phyloP scores from a whole-genome alignment of 2,113 vertebrate species.

The Arenaria interpres region DNA sequence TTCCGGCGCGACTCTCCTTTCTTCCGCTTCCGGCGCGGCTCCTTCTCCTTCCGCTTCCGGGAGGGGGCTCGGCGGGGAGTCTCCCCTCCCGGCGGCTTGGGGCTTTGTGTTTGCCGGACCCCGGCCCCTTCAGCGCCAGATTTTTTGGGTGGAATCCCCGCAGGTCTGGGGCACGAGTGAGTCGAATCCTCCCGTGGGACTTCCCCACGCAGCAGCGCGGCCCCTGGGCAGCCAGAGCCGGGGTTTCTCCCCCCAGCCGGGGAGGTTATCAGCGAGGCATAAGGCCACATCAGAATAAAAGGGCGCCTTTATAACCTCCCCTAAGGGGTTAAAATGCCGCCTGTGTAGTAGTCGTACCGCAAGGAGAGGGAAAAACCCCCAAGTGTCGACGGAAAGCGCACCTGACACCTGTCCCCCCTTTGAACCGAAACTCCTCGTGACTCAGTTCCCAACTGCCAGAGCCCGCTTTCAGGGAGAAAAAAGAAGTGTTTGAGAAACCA shows the following conservation, averaged over 20 bases:
- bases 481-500: neutral
- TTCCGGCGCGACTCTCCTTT: neutral
- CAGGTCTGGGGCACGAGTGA: too few species aligned
- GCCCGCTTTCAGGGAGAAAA: neutral
- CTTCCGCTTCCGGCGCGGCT: neutral
- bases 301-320: rapidly evolving
- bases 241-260: too few species aligned
- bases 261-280: too few species aligned
- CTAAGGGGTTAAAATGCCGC: rapidly evolving
- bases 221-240: too few species aligned
- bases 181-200: too few species aligned
- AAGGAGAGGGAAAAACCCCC: neutral
- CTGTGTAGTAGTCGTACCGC: neutral
- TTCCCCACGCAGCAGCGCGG: too few species aligned
- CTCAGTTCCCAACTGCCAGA: neutral
- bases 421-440: neutral
- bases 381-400: neutral
- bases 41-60: neutral
- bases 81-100: too few species aligned
- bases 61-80: too few species aligned
- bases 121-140: too few species aligned
- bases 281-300: rapidly evolving
- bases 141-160: neutral
- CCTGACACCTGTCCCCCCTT: neutral
- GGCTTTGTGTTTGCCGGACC: too few species aligned